Base-by-base conservation (phyloP, 2,888 invertebrate species). In the Lepidocyrtoides sp. region DNA sequence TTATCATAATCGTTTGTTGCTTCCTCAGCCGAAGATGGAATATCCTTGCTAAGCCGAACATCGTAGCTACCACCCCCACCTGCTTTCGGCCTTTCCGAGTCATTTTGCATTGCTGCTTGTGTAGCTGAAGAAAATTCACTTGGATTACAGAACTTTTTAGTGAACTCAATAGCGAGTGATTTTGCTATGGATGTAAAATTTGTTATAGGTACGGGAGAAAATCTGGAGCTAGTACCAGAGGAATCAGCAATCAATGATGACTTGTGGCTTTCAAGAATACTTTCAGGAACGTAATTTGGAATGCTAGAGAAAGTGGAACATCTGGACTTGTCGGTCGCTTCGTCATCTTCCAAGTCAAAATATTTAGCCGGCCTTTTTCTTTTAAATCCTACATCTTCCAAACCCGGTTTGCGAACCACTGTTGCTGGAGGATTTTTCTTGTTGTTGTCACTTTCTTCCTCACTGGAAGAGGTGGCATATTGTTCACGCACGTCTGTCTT, bases 1-100 rank as follows among this genome's bases (percentile, higher is more conserved):
- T n/a, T 14, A 12, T 88, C 86, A 17, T 32, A 26, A 29, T 75
- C 69, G 95, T 94, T 94, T 95, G 95, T 95, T 96, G 95, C 95
- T 96, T 95, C 10, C 95, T 95, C 94, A 87, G 95, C 95, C 29
- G 95, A 91, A 17, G 86, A 88, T 66, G 85, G 92, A 66, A 77
- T 86, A 17, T 89, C 82, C 29, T 23, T 89, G 29, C 75, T 82
- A 12, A 92, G 29, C 12, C 20, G 26, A 10, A 91, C 85, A 51
- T 89, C 77, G 54, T 89, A 91, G 7, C 60, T 94, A 69, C 94
- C 92, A 85, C 94, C 57, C 4, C 26, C 20, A 14, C 20, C 7
- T 57, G n/a, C n/a, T n/a, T 23, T 75, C 0, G 26, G 14, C n/a
- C n/a, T 36, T 14, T 14, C n/a, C 4, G 0, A n/a, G 12, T 1